Conservation (phyloP, 2,113 vertebrate species). For the Pterocles gutturalis region DNA sequence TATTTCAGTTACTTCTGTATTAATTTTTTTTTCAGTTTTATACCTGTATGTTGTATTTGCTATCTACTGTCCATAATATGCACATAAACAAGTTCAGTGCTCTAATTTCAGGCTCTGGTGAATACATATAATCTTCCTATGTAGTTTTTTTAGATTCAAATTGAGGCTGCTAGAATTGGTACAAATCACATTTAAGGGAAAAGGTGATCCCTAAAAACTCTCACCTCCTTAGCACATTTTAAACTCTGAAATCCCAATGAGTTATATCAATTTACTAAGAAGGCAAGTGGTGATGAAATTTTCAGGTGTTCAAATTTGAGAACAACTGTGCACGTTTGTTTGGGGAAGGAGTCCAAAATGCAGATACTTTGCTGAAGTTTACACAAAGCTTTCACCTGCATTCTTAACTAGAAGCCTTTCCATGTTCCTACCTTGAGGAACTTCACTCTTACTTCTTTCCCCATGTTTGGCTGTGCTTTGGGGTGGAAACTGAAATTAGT, state of each 20-base stretch:
- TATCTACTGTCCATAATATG: background rate
- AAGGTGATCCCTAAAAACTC: background rate
- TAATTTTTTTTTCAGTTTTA: background rate
- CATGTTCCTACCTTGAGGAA: background rate
- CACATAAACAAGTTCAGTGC: background rate
- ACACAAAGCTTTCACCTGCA: background rate
- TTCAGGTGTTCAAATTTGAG: background rate
- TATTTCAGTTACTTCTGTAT: background rate
- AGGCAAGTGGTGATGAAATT: background rate
- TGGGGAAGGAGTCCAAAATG: background rate
- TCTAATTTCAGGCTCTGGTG: background rate
- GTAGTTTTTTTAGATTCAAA: background rate
- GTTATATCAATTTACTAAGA: background rate
- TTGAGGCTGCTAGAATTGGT: background rate
- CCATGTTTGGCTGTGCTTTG: background rate
- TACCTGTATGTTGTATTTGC: background rate
- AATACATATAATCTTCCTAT: fast-evolving
- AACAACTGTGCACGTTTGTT: background rate
- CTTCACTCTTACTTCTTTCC: background rate
- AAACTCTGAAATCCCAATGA: background rate
- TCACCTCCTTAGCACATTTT: background rate
- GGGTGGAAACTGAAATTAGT: background rate
- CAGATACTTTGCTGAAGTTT: background rate
- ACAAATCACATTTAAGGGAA: background rate
- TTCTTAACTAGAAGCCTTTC: background rate